These are phyloP conservation scores for Pygocentrus nattereri DNA, from an alignment of 2,797 vertebrate species.

Conservation along the genomic window DNA sequence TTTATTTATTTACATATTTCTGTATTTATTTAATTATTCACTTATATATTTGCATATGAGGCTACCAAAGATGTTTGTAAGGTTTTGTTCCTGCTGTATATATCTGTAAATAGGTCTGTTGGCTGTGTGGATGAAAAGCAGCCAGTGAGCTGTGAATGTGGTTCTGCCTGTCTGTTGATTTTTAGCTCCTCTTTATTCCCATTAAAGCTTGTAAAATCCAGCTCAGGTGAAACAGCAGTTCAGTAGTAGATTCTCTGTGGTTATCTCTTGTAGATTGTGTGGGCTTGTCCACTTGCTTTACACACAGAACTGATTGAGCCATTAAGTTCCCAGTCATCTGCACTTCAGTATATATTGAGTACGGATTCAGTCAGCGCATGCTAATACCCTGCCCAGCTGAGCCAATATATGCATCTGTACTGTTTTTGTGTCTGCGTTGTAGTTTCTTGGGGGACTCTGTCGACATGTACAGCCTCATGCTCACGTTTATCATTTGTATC, in stretches of 20 bases:
- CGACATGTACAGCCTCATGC: background rate
- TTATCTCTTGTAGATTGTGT: background rate
- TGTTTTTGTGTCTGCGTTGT: constrained; percentile 9
- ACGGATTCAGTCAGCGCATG: constrained; percentile 15
- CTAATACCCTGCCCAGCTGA: constrained; percentile 18
- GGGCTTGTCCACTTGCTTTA: background rate
- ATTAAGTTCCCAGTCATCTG: background rate
- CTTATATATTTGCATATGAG: background rate
- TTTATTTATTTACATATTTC: background rate
- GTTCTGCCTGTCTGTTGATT: background rate
- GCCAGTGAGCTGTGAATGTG: background rate
- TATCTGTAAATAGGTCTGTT: background rate
- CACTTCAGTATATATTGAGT: background rate
- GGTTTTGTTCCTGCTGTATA: background rate
- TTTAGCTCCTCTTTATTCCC: background rate
- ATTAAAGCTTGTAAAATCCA: background rate
- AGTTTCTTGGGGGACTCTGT: background rate
- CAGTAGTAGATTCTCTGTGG: background rate
- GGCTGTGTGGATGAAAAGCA: background rate
- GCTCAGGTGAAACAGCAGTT: constrained; percentile 7
- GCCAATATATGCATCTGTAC: constrained; percentile 16
- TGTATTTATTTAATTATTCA: constrained; percentile 1
- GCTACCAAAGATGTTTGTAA: constrained; percentile 4
- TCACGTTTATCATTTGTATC: background rate
- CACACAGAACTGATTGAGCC: background rate